phyloP scores from a whole-genome alignment of 2,113 vertebrate species.

The Tylochromis polylepis region DNA sequence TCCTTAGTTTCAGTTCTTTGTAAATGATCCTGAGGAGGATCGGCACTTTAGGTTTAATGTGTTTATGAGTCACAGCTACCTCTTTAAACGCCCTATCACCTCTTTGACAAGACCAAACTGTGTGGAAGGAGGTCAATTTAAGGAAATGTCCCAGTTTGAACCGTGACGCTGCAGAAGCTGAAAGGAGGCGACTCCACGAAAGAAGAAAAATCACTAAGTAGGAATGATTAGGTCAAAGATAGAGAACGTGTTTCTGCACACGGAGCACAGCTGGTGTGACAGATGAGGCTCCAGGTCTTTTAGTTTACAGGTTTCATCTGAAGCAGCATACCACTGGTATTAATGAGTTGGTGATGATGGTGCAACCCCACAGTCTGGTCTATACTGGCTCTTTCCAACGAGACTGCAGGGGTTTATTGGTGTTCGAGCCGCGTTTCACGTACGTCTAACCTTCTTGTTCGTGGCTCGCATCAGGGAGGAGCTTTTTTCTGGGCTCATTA shows the following conservation, averaged over 20 bases:
- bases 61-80: not conserved
- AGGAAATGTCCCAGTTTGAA: not conserved
- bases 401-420: too few species aligned
- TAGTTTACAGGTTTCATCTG: too few species aligned
- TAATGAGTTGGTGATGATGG: too few species aligned
- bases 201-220: not conserved
- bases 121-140: not conserved
- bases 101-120: not conserved
- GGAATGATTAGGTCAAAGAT: not conserved
- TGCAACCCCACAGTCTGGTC: too few species aligned
- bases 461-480: accelerated
- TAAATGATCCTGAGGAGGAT: not conserved
- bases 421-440: too few species aligned
- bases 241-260: too few species aligned
- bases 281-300: too few species aligned
- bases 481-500: not conserved
- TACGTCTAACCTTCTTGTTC: too few species aligned
- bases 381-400: too few species aligned
- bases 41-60: not conserved
- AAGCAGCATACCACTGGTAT: too few species aligned
- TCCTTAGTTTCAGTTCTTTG: not conserved
- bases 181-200: not conserved
- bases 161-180: not conserved
- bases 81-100: not conserved
- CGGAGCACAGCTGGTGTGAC: too few species aligned